A percentile compares a stretch with the other conserved stretches of the same genome.
phyloP scores from a whole-genome alignment of 2,113 vertebrate genomes.

The Murina feae region DNA sequence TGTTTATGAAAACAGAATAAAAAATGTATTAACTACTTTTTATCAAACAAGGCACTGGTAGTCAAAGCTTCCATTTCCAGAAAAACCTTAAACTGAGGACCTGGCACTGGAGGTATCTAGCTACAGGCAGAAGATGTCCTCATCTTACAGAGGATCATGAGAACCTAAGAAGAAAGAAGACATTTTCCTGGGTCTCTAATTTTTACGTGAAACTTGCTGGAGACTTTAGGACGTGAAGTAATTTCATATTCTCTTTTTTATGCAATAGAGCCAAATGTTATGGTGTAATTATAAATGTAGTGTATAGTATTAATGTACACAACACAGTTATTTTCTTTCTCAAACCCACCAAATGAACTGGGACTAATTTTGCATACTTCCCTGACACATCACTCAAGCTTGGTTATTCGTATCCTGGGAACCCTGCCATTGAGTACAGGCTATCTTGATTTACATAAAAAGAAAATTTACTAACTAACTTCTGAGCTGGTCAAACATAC shows the following conservation, averaged over 20 bases:
- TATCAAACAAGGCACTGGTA: neutral
- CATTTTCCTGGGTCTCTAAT: neutral
- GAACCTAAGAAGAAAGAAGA: neutral
- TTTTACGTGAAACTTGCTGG: neutral
- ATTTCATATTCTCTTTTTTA: neutral
- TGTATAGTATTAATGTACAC: too few relatives aligned
- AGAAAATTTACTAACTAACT: neutral
- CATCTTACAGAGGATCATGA: neutral
- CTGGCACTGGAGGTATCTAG: rapidly evolving
- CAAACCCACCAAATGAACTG: neutral
- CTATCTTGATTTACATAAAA: neutral
- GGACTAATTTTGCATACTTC: neutral
- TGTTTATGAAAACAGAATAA: neutral
- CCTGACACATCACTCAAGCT: neutral
- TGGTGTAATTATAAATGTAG: rapidly evolving
- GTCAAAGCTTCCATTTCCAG: neutral
- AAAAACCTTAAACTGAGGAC: rapidly evolving
- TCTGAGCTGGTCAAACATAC: neutral
- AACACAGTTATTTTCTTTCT: neutral
- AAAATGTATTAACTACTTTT: neutral
- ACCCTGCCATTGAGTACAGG: neutral
- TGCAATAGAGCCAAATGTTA: neutral
- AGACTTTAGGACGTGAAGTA: neutral
- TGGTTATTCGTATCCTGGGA: neutral
- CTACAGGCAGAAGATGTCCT: neutral